Conservation (phyloP, 2,113 vertebrate genomes). For the Picathartes gymnocephalus region DNA sequence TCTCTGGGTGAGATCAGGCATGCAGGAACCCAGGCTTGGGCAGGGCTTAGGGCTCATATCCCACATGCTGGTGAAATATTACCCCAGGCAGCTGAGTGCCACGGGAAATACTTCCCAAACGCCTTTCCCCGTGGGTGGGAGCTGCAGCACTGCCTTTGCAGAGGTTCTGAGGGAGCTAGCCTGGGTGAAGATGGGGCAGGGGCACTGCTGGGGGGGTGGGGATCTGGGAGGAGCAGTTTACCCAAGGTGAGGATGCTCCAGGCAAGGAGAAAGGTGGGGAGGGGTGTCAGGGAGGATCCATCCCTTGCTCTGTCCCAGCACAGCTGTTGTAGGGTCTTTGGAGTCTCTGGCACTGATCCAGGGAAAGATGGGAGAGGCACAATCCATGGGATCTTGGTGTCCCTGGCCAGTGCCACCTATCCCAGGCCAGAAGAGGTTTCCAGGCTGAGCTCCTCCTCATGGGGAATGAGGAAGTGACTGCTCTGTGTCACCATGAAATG, state of each 20-base stretch:
- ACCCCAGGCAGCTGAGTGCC: neutral
- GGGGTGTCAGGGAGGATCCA: neutral
- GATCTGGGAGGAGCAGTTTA: neutral
- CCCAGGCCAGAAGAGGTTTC: neutral
- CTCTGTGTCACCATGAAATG: neutral
- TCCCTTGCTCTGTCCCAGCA: neutral
- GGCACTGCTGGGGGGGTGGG: neutral
- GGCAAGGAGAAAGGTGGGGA: neutral
- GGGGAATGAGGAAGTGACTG: neutral
- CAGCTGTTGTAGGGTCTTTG: neutral
- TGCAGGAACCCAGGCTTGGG: neutral
- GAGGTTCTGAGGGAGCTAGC: neutral
- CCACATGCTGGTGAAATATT: neutral
- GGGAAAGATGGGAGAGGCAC: neutral
- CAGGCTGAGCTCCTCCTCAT: neutral
- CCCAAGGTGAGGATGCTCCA: neutral
- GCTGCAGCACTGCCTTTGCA: rapidly evolving
- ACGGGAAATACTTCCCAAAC: neutral
- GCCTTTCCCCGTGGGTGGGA: neutral
- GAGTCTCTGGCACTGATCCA: neutral
- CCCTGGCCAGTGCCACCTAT: rapidly evolving
- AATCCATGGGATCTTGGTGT: neutral
- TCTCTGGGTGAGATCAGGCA: neutral
- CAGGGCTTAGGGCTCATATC: neutral
- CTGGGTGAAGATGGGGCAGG: neutral